Conservation (phyloP, 2,797 vertebrate species). For the Salmo trutta region DNA sequence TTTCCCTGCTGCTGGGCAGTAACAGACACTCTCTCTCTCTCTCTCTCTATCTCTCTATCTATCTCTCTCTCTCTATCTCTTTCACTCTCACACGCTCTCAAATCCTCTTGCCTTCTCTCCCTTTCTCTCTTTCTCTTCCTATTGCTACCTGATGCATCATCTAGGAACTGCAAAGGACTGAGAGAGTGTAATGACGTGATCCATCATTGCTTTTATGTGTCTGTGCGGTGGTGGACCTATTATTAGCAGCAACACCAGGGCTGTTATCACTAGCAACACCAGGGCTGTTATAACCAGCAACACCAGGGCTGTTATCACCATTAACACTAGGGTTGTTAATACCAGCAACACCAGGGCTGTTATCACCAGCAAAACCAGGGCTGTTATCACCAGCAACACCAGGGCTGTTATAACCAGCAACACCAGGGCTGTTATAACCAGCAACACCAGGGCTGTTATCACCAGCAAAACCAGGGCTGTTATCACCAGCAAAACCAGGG, state of each 20-base stretch:
- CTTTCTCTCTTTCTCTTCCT: constrained; percentile 11
- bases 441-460: no score
- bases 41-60: constrained; percentile 5
- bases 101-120: constrained; percentile 12
- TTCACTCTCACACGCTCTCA: constrained; percentile 10
- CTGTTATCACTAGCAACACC: not conserved
- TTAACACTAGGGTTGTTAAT: no score
- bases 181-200: not conserved
- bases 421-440: no score
- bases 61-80: constrained; percentile 13
- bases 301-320: no score
- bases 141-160: not conserved
- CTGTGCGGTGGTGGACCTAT: not conserved
- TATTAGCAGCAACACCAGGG: not conserved
- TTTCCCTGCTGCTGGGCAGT: not conserved
- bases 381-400: no score
- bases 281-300: not conserved
- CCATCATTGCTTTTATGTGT: not conserved
- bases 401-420: no score
- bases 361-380: no score
- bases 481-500: no score
- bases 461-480: no score
- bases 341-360: no score
- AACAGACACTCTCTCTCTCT: constrained; percentile 7
- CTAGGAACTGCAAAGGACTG: not conserved